Conservation (phyloP, 2,888 invertebrate species). For the Eilema griseolum region DNA sequence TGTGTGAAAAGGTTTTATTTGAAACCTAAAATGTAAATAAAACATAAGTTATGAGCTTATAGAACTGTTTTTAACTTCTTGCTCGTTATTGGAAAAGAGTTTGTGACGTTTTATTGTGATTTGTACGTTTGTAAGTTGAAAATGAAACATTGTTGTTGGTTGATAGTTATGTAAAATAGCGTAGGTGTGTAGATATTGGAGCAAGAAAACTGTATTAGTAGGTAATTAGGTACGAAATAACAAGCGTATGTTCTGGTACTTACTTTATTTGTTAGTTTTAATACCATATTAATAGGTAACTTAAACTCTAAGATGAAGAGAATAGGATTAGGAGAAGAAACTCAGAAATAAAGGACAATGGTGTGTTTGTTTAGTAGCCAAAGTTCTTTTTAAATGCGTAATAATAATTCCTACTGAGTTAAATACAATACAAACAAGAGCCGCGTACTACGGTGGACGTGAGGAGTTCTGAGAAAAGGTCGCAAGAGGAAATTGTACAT, state of each 20-base stretch:
- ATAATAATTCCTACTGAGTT: background rate
- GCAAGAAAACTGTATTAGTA: background rate
- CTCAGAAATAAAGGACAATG: background rate
- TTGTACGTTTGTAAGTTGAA: background rate
- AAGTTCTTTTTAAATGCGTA: background rate
- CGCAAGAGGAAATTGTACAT: background rate
- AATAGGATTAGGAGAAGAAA: too few species aligned
- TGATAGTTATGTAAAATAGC: conserved; percentile 1
- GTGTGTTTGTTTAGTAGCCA: background rate
- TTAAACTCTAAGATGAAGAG: background rate
- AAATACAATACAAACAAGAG: background rate
- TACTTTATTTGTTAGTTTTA: too few species aligned
- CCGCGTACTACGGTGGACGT: background rate
- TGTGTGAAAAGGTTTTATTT: conserved; percentile 50
- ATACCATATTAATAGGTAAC: too few species aligned
- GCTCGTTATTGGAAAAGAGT: conserved; percentile 43
- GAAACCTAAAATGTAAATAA: conserved; percentile 62
- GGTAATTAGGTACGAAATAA: too few species aligned
- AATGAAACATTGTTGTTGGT: background rate
- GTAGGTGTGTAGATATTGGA: background rate
- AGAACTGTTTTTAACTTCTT: conserved; percentile 53
- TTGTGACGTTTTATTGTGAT: conserved; percentile 29
- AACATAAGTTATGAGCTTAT: conserved; percentile 57
- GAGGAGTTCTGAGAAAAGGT: background rate
- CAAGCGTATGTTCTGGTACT: too few species aligned